Base-by-base conservation (phyloP, 2,888 invertebrate species). In the Dugesia japonica region DNA sequence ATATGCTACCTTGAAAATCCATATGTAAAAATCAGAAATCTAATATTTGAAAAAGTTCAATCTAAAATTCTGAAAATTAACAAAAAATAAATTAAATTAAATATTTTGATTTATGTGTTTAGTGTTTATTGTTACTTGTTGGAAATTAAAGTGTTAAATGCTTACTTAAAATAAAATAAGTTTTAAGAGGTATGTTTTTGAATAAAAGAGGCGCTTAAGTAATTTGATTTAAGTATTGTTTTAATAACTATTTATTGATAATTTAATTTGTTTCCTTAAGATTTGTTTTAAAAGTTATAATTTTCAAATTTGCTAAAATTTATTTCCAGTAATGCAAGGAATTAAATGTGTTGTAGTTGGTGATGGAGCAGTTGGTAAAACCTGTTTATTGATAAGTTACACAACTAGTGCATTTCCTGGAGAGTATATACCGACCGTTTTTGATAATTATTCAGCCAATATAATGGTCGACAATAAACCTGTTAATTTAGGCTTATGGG, bases 361-460 rank as follows among this genome's bases (percentile, higher is more conserved):
- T 72, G 77, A 77, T 31, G 77, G 77, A 31, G 77, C 77, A n/a
- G 77, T 78, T 27, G 77, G 77, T 38, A 77, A 77, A 72, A 77
- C 77, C n/a, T 77, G 77, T 72, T 42, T 77, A 26, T 38, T 77
- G 26, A 77, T 77, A 26, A 42, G 42, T 31, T 77, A 77, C 72
- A 77, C 77, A 1, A 77, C 76, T 9, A 77, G 78, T 42, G 77
- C 76, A 20, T 77, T 77, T 56, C 77, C 76, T 27, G 77, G 77
- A 20, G 77, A 76, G 28, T 77, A 77, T 42, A 72, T 77, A 23
- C 77, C 77, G 15, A 77, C 77, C 1, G 77, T 77, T 7, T 77
- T 77, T 26, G 77, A 77, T 23, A 77, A 77, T 72, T 77, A 77
- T 33, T 77, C 77, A 28, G 77, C 77, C 17, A 77, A 77, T 27